Evolutionary conservation across 2,888 invertebrate species (phyloP).

Genomic region (Ceratothoa steindachneri): DNA sequence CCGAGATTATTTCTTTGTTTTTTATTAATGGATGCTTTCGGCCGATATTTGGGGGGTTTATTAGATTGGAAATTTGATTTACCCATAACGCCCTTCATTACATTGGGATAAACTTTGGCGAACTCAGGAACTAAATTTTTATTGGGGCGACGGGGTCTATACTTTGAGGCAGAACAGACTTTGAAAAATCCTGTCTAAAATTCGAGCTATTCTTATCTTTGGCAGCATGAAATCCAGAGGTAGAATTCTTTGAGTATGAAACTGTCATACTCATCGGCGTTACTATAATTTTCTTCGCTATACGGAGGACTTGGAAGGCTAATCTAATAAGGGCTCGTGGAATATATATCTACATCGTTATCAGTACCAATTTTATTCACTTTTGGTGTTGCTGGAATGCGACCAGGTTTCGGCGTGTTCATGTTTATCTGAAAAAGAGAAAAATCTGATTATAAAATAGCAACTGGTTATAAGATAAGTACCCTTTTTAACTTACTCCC

Average conservation of each 20-base stretch:
- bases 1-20: no score
- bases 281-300: background rate
- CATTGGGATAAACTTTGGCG: background rate
- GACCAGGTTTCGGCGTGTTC: no score
- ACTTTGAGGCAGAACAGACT: no score
- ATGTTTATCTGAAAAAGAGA: no score
- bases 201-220: background rate
- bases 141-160: no score
- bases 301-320: background rate
- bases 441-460: no score
- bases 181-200: background rate
- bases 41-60: background rate
- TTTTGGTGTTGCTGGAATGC: no score
- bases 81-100: background rate
- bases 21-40: background rate
- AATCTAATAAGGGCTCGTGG: background rate
- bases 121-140: no score
- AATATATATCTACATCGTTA: no score
- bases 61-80: background rate
- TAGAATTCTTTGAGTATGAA: background rate
- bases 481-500: no score
- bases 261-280: background rate
- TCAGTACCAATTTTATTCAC: no score
- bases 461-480: no score
- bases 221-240: background rate